phyloP scores from a whole-genome alignment of 2,113 vertebrate genomes.

The Triplophysa siluroides region DNA sequence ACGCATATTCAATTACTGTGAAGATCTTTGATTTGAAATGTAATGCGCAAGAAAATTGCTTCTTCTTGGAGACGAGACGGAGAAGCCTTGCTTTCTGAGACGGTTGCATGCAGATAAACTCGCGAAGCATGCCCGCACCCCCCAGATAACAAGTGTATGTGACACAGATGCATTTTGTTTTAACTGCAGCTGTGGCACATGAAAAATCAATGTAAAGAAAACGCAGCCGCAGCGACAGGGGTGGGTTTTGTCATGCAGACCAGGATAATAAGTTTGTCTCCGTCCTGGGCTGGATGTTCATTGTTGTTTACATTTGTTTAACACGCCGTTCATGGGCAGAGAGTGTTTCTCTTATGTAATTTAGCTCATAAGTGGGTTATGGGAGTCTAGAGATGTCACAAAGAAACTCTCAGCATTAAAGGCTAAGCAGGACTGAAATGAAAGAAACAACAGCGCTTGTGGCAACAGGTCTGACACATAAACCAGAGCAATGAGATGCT shows the following conservation, averaged over 20 bases:
- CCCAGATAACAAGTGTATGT: neutral
- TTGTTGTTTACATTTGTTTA: slow-evolving; percentile 36
- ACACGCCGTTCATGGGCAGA: neutral
- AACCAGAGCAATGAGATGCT: neutral
- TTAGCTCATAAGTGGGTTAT: neutral
- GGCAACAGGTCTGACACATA: neutral
- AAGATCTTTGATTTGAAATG: slow-evolving; percentile 30
- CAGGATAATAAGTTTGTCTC: slow-evolving; percentile 7
- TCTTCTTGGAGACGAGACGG: slow-evolving; percentile 4
- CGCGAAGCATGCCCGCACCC: neutral
- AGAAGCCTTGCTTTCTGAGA: slow-evolving; percentile 22
- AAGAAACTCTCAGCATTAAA: slow-evolving; percentile 1
- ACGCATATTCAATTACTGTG: slow-evolving; percentile 31
- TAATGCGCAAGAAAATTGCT: slow-evolving; percentile 32
- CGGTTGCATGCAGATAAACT: slow-evolving; percentile 14
- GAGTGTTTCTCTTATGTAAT: slow-evolving; percentile 23
- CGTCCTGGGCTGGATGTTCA: neutral
- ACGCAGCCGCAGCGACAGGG: too few species aligned
- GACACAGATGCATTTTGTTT: neutral
- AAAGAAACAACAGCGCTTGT: neutral
- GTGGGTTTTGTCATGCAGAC: neutral
- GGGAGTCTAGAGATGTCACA: neutral
- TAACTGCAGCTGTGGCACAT: too few species aligned
- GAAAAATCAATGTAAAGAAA: too few species aligned
- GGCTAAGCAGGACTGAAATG: neutral